Base-by-base conservation (phyloP, 2,888 invertebrate species). In the Trichopoda pennipes region DNA sequence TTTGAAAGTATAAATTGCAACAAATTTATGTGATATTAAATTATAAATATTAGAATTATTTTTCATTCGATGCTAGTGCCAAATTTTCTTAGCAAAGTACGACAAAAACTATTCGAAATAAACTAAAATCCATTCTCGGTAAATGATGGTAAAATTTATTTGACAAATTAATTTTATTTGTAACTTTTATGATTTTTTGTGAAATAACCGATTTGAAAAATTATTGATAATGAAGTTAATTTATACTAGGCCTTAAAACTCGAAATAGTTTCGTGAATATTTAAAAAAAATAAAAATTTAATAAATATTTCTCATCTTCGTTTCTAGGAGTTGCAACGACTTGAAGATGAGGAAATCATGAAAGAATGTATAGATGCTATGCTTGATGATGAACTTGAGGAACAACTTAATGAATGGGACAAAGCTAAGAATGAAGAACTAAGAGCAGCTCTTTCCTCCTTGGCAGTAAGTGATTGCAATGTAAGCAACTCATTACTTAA, bases 261-360 rank as follows among this genome's bases (percentile, higher is more conserved):
- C 23, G 4, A 28, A 28, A 10, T 9, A n/a, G n/a, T n/a, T n/a
- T n/a, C n/a, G n/a, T n/a, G n/a, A n/a, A n/a, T n/a, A n/a, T n/a
- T n/a, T n/a, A n/a, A n/a, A 44, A 44, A 44, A 44, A 16, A 44
- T 42, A 3, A 14, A 35, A 35, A 35, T 10, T 35, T 1, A 38
- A 12, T 38, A 12, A 38, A 38, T 35, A 12, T 38, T n/a, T 60
- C 3, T 51, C 1, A 17, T 53, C 10, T 17, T 28, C 19, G 6
- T n/a, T 60, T 83, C 0, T 88, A 96, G 96, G 96, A 96, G 82
- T 93, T 96, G 92, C 95, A 96, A 90, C 94, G 96, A 87, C 89
- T 97, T 21, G 96, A 97, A 88, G 97, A 97, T 87, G 96, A 97
- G 87, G 96, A 96, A 14, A 90, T 96, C 16, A 96, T 96, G 95